Percentiles rank a stretch among this genome's conserved stretches.
These are phyloP conservation scores for Cladopsammia gracilis DNA, from an alignment of 64 coral and sea anemone species.

Conservation along the genomic window DNA sequence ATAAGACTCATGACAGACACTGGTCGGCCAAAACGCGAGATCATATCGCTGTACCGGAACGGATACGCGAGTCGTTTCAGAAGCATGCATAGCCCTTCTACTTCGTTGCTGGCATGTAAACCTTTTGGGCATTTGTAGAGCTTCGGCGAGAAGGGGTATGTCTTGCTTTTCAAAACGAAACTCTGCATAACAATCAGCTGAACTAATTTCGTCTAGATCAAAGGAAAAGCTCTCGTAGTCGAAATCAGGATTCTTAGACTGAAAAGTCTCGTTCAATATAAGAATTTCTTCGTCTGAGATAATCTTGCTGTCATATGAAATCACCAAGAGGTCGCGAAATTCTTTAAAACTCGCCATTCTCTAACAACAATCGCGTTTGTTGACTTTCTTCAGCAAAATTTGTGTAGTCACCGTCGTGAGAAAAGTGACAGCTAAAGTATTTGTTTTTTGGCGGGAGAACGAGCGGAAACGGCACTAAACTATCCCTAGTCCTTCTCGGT, in stretches of 20 bases:
- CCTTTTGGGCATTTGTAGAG: neutral
- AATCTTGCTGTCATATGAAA: slow-evolving; percentile 19
- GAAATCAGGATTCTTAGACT: slow-evolving; percentile 47
- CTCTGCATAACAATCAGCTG: neutral
- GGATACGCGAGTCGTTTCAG: neutral
- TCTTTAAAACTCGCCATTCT: slow-evolving; percentile 32
- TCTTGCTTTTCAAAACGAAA: neutral
- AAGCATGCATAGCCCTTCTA: slow-evolving; percentile 6
- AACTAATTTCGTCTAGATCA: slow-evolving; percentile 12
- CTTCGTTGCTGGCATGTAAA: slow-evolving; percentile 16
- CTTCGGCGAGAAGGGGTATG: neutral
- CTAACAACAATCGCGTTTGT: slow-evolving; percentile 5
- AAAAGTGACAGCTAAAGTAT: neutral
- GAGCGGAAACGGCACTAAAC: too few species aligned
- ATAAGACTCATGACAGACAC: slow-evolving; percentile 21
- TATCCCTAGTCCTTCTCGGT: too few species aligned
- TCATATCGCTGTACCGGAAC: too few species aligned
- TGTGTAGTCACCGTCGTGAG: neutral
- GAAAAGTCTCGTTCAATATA: slow-evolving; percentile 20
- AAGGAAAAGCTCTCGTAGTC: slow-evolving; percentile 36
- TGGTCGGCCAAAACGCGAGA: neutral
- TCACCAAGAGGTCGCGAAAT: slow-evolving; percentile 15
- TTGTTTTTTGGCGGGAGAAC: neutral
- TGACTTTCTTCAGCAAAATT: slow-evolving; percentile 6
- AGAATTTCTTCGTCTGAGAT: slow-evolving; percentile 62